Conservation (phyloP, 2,797 vertebrate genomes). For the Cynodonichthys magdalenae region DNA sequence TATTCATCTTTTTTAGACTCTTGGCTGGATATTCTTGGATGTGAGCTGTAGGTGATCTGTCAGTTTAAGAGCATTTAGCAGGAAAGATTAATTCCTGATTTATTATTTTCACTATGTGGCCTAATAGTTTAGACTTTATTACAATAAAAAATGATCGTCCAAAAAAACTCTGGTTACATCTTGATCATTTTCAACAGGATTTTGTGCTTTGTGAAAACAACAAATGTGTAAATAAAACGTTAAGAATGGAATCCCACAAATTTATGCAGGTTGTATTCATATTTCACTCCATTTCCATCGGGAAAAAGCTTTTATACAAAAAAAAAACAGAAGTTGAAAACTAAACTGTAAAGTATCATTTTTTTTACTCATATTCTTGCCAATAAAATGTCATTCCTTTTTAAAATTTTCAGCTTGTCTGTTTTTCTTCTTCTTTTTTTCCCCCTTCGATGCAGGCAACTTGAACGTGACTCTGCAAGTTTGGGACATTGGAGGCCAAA, state of each 20-base stretch:
- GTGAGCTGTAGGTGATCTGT: slow-evolving; percentile 58
- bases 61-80: slow-evolving; percentile 53
- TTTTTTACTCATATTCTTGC: background rate
- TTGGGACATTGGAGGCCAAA: slow-evolving; percentile 99
- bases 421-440: slow-evolving; percentile 18
- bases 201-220: slow-evolving; percentile 47
- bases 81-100: slow-evolving; percentile 72
- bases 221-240: background rate
- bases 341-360: background rate
- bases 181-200: slow-evolving; percentile 44
- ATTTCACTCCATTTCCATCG: background rate
- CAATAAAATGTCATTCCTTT: background rate
- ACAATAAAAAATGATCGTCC: slow-evolving; percentile 43
- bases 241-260: slow-evolving; percentile 28
- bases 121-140: slow-evolving; percentile 62
- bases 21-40: slow-evolving; percentile 73
- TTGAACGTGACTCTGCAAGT: slow-evolving; percentile 96
- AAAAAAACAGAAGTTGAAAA: background rate
- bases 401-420: background rate
- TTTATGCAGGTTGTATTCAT: background rate
- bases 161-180: slow-evolving; percentile 54
- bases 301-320: slow-evolving; percentile 1
- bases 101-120: slow-evolving; percentile 70
- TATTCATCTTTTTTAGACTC: slow-evolving; percentile 57
- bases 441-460: slow-evolving; percentile 84